Conservation (phyloP, 1,140 invertebrate genomes). For the Palaemon carinicauda region DNA sequence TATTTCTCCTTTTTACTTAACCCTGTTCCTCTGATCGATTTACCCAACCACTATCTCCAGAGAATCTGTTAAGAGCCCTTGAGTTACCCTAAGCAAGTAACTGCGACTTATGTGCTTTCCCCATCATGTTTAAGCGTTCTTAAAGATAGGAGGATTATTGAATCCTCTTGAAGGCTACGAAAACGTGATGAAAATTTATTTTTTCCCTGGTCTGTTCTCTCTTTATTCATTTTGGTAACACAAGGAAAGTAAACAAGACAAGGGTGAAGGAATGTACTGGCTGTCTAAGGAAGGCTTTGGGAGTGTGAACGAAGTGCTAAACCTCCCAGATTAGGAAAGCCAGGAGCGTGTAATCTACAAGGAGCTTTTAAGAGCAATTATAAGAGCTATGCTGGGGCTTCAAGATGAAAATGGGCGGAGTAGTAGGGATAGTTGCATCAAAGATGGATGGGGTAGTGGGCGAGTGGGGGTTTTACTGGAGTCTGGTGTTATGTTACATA, state of each 20-base stretch:
- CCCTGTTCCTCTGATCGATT: neutral
- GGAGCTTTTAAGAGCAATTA: conserved; percentile 23
- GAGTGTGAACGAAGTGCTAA: neutral
- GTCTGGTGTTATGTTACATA: too few relatives aligned
- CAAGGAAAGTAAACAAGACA: neutral
- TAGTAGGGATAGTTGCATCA: neutral
- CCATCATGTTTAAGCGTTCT: neutral
- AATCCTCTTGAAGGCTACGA: too few relatives aligned
- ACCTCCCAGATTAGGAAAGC: neutral
- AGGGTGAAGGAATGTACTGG: neutral
- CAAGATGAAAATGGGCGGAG: neutral
- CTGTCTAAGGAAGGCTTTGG: neutral
- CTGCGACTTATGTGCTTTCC: neutral
- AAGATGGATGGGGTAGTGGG: too few relatives aligned
- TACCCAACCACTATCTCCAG: neutral
- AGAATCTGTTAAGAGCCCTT: too few relatives aligned
- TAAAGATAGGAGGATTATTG: too few relatives aligned
- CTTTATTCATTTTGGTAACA: neutral
- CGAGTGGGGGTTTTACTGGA: too few relatives aligned
- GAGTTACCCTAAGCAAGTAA: neutral
- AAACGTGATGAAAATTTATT: too few relatives aligned
- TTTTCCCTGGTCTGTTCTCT: neutral
- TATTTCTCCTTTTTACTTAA: neutral
- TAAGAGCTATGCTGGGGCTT: neutral
- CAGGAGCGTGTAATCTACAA: neutral